These are phyloP conservation scores for Heteromyza rotundicornis DNA, from an alignment of 2,888 invertebrate genomes.

Conservation along the genomic window DNA sequence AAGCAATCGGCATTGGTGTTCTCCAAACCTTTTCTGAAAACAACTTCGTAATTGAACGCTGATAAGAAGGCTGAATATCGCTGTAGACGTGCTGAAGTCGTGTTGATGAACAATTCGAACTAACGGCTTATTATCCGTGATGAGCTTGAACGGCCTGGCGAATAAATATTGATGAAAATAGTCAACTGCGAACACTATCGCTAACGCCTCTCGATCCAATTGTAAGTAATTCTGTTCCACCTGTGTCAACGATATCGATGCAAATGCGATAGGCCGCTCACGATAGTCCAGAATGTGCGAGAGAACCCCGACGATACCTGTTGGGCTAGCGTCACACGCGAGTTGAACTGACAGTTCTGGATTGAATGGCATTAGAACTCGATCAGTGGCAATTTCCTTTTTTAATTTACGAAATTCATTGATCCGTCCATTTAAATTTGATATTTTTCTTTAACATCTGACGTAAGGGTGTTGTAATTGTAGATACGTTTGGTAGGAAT, in stretches of 20 bases:
- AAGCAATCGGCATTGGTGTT: constrained; percentile 21
- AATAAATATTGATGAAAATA: constrained; percentile 50
- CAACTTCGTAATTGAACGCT: constrained; percentile 23
- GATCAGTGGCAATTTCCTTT: constrained; percentile 24
- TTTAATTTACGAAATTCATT: too few relatives aligned
- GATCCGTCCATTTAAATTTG: too few relatives aligned
- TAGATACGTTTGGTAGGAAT: constrained; percentile 34
- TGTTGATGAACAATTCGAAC: constrained; percentile 24
- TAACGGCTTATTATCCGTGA: constrained; percentile 27
- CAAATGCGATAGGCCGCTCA: too few relatives aligned
- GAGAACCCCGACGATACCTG: constrained; percentile 28
- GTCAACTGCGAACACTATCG: constrained; percentile 45
- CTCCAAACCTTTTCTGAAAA: constrained; percentile 13
- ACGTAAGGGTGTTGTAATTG: constrained; percentile 23
- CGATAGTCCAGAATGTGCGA: constrained; percentile 30
- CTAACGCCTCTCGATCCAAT: constrained; percentile 57
- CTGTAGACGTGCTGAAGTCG: constrained; percentile 25
- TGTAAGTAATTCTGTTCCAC: constrained; percentile 52
- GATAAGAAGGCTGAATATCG: constrained; percentile 23
- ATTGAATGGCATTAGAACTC: too few relatives aligned
- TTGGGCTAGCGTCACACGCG: constrained; percentile 12
- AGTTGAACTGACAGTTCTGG: constrained; percentile 26
- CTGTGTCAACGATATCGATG: constrained; percentile 48
- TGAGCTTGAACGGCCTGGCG: constrained; percentile 20
- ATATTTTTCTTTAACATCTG: constrained; percentile 23